Evolutionary conservation across 2,888 invertebrate species (phyloP), one percentile per base, ranked within the genome.

Genomic region (Tenthredo distinguenda): DNA sequence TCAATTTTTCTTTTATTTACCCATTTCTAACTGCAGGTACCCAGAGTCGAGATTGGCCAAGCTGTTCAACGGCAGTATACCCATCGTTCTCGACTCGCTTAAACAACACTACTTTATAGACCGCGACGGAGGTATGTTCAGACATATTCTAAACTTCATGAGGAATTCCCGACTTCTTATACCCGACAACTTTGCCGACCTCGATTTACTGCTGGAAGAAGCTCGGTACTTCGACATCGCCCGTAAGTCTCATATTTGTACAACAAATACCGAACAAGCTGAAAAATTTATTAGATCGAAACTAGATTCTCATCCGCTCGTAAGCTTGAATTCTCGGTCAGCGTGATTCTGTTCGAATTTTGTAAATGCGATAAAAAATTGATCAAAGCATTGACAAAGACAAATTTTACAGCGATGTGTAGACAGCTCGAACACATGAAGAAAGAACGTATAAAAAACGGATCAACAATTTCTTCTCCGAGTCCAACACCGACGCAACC

Each of bases 61-160:
- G 94, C 96, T 99, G 93, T 99, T 99, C 94, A 98, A 98, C 93
- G 99, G 99, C 55, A 97, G 96, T 89, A 98, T 99, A 90, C 99
- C 99, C 4, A 99, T 99, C 89, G 98, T 99, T 21, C 94, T 99
- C 93, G 99, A 99, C 93, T 98, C 98, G 5, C 94, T 99, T 89
- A 99, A 99, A 94, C 99, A 99, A 93, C 99, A 99, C 93, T 99
- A 99, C 94, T 99, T 99, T 95, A 99, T 99, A 91, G 99, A 99
- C 94, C 96, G 99, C 79, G 99, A 99, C 93, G 99, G 99, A 3
- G 98, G 97, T 88, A 98, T 99, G 97, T 99, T 99, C 94, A 96
- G 99, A 34, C 99, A 99, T 94, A 98, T 99, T 91, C 95, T 99
- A 87, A 99, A 99, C 95, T 99, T 98, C 94, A 96, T 99, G 95